phyloP scores from a whole-genome alignment of 1,140 invertebrate species.

The Propsilocerus akamusi region DNA sequence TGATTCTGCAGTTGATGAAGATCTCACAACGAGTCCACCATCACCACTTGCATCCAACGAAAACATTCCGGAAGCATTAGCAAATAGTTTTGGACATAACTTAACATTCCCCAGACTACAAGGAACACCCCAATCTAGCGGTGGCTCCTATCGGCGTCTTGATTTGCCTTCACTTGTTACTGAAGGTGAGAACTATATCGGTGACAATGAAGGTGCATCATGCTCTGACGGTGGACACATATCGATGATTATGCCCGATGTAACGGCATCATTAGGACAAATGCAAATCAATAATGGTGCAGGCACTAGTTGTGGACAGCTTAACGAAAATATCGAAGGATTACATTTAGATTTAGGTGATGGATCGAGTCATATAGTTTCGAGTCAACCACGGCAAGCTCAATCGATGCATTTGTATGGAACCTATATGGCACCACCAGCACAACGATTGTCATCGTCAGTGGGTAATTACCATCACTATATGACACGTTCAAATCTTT shows the following conservation, averaged over 20 bases:
- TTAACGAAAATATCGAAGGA: conserved; percentile 21
- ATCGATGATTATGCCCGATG: conserved; percentile 71
- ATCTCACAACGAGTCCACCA: conserved; percentile 14
- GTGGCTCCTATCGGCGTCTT: conserved; percentile 19
- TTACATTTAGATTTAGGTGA: conserved; percentile 62
- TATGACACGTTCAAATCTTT: neutral
- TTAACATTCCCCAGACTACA: conserved; percentile 36
- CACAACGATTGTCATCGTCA: neutral
- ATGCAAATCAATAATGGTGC: conserved; percentile 29
- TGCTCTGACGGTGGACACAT: conserved; percentile 40
- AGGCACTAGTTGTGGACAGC: conserved; percentile 6
- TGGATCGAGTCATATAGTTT: conserved; percentile 36
- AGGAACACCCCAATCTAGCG: neutral
- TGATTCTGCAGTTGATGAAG: conserved; percentile 4
- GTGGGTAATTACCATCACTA: neutral
- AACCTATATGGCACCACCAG: neutral
- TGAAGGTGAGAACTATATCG: conserved; percentile 32
- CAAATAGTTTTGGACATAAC: conserved; percentile 26
- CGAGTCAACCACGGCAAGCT: neutral
- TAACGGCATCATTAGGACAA: conserved; percentile 51
- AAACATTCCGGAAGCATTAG: conserved; percentile 16
- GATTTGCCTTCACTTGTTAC: conserved; percentile 39
- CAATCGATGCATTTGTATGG: conserved; percentile 1
- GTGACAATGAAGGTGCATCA: conserved; percentile 31
- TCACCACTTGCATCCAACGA: conserved; percentile 14